Evolutionary conservation across 2,113 vertebrate species (phyloP), one percentile per base, ranked within the genome.

Genomic region (Paratilapia polleni): DNA sequence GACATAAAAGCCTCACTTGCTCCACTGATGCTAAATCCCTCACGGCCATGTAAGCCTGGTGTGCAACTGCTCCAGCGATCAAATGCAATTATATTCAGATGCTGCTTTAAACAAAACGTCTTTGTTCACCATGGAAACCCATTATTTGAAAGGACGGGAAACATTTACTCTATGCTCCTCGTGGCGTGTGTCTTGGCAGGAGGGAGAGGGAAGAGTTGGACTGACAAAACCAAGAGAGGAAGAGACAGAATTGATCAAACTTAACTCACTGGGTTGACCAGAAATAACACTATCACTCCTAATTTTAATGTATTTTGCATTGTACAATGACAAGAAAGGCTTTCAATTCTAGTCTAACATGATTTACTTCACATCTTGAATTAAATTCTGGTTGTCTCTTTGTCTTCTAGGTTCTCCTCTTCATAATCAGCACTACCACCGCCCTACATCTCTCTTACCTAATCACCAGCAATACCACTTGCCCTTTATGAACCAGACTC

Each of bases 401-500:
- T 89, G 17, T 91, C 28, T 91, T 88, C 12, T 87, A 96, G 96
- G 93, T 3, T 94, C 95, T 81, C 93, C 94, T 3, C 88, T 83
- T 49, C 92, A 89, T 24, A 90, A 90, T 68, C 92, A 92, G 47
- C 86, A 94, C 1, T 80, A 90, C 56, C 82, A 91, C 14, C 85
- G 87, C 63, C 85, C 92, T 12, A 75, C 94, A 0, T 91, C 94
- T 1, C 84, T 89, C 7, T 86, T 93, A 76, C 91, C 93, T 5
- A 94, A 94, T 76, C 91, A 95, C n/a, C 95, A 94, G 77, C 94
- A 95, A 76, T 95, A 94, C 87, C 93, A 92, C n/a, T 38, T 93
- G 22, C 87, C 96, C 24, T 95, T 59, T 70, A 87, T 95, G 90
- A 87, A 90, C 62, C 77, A 87, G 87, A 94, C 93, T 62, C 93